A percentile compares a stretch with the other conserved stretches of the same genome.
phyloP scores from a whole-genome alignment of 2,113 vertebrate genomes.

The Perognathus longimembris region DNA sequence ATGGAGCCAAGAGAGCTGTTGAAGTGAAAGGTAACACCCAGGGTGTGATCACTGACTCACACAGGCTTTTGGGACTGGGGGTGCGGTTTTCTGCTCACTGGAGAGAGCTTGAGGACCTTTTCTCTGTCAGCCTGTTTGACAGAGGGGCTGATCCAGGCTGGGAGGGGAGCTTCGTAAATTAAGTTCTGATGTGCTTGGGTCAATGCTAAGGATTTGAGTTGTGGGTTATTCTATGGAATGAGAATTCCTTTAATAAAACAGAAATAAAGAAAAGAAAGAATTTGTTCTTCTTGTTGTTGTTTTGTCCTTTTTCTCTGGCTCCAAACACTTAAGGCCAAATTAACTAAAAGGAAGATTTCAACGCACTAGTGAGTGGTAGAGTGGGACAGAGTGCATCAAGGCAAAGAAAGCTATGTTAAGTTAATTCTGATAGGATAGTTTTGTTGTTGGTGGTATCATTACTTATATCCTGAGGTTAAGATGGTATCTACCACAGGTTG shows the following conservation, averaged over 20 bases:
- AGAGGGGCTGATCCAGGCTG: not conserved
- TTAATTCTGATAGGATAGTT: not conserved
- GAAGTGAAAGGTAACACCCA: conserved; percentile 72
- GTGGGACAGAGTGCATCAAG: not conserved
- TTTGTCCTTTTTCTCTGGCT: not conserved
- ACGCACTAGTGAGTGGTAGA: not conserved
- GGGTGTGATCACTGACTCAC: conserved; percentile 62
- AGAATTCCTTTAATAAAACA: conserved; percentile 28
- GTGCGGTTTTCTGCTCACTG: conserved; percentile 2
- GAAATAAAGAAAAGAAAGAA: not conserved
- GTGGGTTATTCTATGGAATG: not conserved
- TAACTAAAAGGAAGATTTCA: not conserved
- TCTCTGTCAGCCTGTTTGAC: not conserved
- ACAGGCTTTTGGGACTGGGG: not conserved
- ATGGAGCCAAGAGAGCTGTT: conserved; percentile 77
- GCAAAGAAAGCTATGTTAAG: not conserved
- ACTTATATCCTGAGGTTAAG: conserved; percentile 12
- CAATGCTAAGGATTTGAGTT: not conserved
- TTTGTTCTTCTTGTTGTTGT: not conserved
- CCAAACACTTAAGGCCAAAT: not conserved
- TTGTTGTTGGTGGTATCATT: not conserved
- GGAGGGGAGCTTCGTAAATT: not conserved
- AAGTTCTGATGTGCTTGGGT: not conserved
- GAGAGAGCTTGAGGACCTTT: not conserved
- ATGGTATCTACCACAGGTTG: not conserved